Percentiles rank a stretch among this genome's conserved stretches.
Conservation (phyloP, 2,797 vertebrate species). For the Clamator glandarius region DNA sequence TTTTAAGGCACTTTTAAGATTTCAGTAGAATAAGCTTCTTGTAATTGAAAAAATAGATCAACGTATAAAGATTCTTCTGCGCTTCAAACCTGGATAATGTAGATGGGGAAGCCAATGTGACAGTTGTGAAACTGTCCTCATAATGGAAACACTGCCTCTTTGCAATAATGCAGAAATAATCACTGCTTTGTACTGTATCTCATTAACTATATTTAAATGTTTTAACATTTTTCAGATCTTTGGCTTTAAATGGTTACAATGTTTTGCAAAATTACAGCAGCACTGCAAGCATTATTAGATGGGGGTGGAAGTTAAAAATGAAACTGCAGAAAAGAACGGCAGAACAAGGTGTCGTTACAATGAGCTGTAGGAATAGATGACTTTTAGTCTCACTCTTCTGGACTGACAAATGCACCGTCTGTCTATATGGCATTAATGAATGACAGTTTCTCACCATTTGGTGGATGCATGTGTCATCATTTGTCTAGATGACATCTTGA, state of each 20-base stretch:
- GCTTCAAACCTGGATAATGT: neutral
- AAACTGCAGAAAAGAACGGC: neutral
- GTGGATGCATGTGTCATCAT: slow-evolving; percentile 63
- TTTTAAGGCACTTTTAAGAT: neutral
- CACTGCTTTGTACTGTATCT: neutral
- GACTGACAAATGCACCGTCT: slow-evolving; percentile 61
- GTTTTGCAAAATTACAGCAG: neutral
- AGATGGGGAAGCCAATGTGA: neutral
- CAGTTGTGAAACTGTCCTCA: neutral
- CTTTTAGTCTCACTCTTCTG: slow-evolving; percentile 49
- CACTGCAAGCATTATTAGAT: neutral
- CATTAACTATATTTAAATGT: slow-evolving; percentile 16
- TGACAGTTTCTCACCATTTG: slow-evolving; percentile 61
- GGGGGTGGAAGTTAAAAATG: neutral
- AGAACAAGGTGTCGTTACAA: slow-evolving; percentile 27
- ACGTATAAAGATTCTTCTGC: neutral
- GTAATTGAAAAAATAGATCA: neutral
- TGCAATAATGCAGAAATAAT: slow-evolving; percentile 24
- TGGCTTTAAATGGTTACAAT: neutral
- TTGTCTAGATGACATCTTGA: slow-evolving; percentile 73
- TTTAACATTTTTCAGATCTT: slow-evolving; percentile 3
- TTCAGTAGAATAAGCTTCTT: neutral
- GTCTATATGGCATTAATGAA: slow-evolving; percentile 66
- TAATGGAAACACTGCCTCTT: neutral
- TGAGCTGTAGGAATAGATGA: slow-evolving; percentile 41